Evolutionary conservation across 1,140 invertebrate genomes (phyloP).

Genomic region (Diprion similis): DNA sequence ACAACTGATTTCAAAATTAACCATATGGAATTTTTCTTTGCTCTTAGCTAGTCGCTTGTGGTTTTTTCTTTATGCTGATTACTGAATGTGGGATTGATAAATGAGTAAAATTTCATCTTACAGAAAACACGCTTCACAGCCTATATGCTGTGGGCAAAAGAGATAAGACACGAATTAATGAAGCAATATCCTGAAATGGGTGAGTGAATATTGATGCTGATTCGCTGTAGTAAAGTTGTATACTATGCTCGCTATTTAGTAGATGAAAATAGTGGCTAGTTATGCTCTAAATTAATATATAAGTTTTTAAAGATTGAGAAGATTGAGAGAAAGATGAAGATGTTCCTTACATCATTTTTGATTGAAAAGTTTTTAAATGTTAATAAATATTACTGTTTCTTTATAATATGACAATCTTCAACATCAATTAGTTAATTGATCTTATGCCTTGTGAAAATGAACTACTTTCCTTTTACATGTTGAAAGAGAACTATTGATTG

Average conservation of each 20-base stretch:
- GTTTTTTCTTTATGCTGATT: too few relatives aligned
- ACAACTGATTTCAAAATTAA: not conserved
- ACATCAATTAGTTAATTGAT: constrained; percentile 16
- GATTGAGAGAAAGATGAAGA: constrained; percentile 16
- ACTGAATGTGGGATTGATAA: too few relatives aligned
- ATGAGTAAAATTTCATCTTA: constrained; percentile 37
- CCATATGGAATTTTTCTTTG: not conserved
- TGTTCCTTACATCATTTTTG: constrained; percentile 44
- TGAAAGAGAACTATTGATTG: constrained; percentile 18
- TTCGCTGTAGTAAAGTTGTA: not conserved
- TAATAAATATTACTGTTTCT: constrained; percentile 5
- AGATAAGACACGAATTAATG: constrained; percentile 76
- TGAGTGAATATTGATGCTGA: constrained; percentile 48
- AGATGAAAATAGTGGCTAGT: not conserved
- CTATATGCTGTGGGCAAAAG: constrained; percentile 90
- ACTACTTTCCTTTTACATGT: not conserved
- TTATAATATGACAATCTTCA: not conserved
- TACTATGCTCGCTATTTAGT: constrained; percentile 3
- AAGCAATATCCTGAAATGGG: constrained; percentile 78
- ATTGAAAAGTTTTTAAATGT: constrained; percentile 14
- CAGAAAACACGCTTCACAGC: constrained; percentile 83
- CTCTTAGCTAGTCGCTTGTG: too few relatives aligned
- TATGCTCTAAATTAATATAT: constrained; percentile 24
- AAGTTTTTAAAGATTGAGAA: constrained; percentile 16
- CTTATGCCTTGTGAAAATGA: not conserved